Evolutionary conservation across 2,888 invertebrate genomes (phyloP).

Genomic region (Melinaea menophilus): DNA sequence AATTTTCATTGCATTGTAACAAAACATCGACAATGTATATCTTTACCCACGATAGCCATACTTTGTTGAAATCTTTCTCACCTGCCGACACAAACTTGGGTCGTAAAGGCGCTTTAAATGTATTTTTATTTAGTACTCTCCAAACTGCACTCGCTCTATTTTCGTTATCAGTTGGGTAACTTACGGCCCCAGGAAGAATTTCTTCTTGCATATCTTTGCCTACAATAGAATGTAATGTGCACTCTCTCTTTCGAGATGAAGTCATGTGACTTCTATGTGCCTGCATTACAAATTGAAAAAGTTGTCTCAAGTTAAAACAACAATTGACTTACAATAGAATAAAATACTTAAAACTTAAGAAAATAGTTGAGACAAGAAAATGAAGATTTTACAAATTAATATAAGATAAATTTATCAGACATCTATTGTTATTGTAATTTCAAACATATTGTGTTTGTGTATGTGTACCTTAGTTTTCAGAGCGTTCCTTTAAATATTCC

Average conservation of each 20-base stretch:
- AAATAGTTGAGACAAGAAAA: too few relatives aligned
- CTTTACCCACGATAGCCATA: background rate
- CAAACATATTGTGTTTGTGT: too few relatives aligned
- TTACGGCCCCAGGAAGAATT: constrained; percentile 9
- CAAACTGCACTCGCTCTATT: constrained; percentile 4
- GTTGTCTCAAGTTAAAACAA: too few relatives aligned
- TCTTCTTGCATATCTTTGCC: constrained; percentile 12
- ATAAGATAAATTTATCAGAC: too few relatives aligned
- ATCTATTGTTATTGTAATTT: too few relatives aligned
- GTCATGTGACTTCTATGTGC: too few relatives aligned
- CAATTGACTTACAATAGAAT: too few relatives aligned
- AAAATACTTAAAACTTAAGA: too few relatives aligned
- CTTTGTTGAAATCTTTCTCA: constrained; percentile 5
- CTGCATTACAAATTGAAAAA: too few relatives aligned
- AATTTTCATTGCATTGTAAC: background rate
- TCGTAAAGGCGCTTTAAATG: constrained; percentile 5
- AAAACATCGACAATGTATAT: background rate
- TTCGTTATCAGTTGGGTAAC: constrained; percentile 8
- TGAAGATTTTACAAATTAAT: too few relatives aligned
- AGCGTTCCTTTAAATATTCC: constrained; percentile 11
- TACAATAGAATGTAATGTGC: background rate
- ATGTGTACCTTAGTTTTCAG: too few relatives aligned
- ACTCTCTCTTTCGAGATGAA: too few relatives aligned
- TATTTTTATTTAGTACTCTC: constrained; percentile 11
- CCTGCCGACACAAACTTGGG: background rate